Percentiles rank a stretch among this genome's conserved stretches.
These are phyloP conservation scores for Scaptomyza pallida DNA, from an alignment of 1,140 invertebrate species.

Conservation along the genomic window DNA sequence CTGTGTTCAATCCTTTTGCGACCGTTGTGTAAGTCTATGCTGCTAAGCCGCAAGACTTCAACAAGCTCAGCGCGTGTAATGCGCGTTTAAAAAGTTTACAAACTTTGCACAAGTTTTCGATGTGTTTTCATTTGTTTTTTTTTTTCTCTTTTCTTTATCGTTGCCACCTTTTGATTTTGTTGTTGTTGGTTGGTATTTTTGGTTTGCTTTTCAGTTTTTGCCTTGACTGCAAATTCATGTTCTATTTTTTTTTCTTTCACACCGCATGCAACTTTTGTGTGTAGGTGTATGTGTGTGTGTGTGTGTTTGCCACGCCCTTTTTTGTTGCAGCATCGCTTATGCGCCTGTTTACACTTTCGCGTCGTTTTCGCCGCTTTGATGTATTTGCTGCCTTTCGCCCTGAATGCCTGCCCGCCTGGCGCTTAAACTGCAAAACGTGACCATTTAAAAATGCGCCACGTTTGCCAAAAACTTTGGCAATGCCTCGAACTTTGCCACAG, in stretches of 20 bases:
- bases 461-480: constrained; percentile 66
- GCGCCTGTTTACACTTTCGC: constrained; percentile 78
- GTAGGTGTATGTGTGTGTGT: background rate
- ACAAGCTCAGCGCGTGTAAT: constrained; percentile 78
- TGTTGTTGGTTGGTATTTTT: background rate
- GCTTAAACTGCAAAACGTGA: constrained; percentile 80
- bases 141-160: constrained; percentile 14
- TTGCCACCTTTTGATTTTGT: no score
- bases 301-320: constrained; percentile 36
- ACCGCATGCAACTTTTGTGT: constrained; percentile 67
- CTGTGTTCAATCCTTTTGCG: background rate
- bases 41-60: constrained; percentile 61
- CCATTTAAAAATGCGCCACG: constrained; percentile 80
- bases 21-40: constrained; percentile 5
- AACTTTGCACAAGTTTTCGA: constrained; percentile 72
- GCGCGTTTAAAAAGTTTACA: constrained; percentile 81
- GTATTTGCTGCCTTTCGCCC: constrained; percentile 50
- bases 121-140: constrained; percentile 42
- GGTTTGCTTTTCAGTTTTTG: constrained; percentile 9
- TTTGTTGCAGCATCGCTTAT: constrained; percentile 42
- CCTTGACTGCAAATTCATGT: constrained; percentile 62
- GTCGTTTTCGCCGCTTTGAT: constrained; percentile 66
- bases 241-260: constrained; percentile 33
- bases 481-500: constrained; percentile 62
- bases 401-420: constrained; percentile 18